phyloP scores from a whole-genome alignment of 1,140 invertebrate genomes.

The Dendroctonus valens region DNA sequence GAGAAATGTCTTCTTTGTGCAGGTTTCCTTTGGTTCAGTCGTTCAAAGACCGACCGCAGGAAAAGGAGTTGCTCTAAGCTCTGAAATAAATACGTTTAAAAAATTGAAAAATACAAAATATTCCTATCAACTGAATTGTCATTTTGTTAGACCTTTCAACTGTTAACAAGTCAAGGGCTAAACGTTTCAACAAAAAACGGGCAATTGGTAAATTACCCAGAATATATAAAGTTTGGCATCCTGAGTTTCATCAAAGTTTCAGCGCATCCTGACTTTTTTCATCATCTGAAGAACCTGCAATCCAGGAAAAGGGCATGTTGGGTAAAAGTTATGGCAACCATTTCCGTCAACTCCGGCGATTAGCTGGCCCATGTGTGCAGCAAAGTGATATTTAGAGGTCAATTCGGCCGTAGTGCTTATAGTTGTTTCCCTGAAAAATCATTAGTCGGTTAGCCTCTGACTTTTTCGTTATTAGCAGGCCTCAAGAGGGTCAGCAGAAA shows the following conservation, averaged over 20 bases:
- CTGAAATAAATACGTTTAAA: too few species aligned
- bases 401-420: constrained; percentile 50
- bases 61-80: too few species aligned
- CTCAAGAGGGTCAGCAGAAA: constrained; percentile 1
- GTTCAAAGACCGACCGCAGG: too few species aligned
- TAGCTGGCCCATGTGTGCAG: constrained; percentile 78
- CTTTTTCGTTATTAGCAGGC: constrained; percentile 3
- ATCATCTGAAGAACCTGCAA: constrained; percentile 66
- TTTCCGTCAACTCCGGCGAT: constrained; percentile 68
- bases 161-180: too few species aligned
- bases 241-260: constrained; percentile 13
- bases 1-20: too few species aligned
- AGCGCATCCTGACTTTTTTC: constrained; percentile 62
- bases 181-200: too few species aligned
- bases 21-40: too few species aligned
- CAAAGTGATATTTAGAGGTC: constrained; percentile 75
- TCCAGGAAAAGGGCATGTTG: constrained; percentile 65
- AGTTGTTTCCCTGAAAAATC: constrained; percentile 46
- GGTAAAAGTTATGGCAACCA: constrained; percentile 72
- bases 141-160: too few species aligned
- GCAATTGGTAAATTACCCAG: background rate
- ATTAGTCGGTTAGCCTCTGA: constrained; percentile 12
- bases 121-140: too few species aligned
- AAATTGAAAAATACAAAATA: too few species aligned
- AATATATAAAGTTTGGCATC: background rate